Conservation (phyloP, 2,113 vertebrate species). For the Nothobranchius kuhntae region DNA sequence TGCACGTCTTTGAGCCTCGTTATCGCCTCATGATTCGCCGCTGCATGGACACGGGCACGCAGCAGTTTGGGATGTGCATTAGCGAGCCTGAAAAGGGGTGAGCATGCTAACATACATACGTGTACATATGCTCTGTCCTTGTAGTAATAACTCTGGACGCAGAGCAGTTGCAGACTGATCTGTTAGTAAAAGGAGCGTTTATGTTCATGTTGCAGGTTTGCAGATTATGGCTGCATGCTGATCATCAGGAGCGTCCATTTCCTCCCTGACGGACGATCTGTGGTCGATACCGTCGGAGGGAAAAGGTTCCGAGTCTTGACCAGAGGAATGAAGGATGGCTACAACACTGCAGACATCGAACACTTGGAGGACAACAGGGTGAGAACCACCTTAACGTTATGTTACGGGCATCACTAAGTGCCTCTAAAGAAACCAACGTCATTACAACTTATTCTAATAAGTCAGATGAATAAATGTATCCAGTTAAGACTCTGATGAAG, state of each 20-base stretch:
- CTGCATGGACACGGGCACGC: constrained; percentile 94
- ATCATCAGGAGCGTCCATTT: constrained; percentile 94
- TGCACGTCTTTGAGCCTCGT: constrained; percentile 97
- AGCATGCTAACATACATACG: constrained; percentile 14
- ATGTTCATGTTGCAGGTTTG: constrained; percentile 82
- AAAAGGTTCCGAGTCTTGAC: constrained; percentile 89
- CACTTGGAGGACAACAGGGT: constrained; percentile 91
- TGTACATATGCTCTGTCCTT: too few relatives aligned
- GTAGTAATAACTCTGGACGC: too few relatives aligned
- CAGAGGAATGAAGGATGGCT: constrained; percentile 92
- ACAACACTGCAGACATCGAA: constrained; percentile 91
- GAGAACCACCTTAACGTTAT: constrained; percentile 34
- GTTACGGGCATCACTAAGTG: too few relatives aligned
- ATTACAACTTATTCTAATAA: too few relatives aligned
- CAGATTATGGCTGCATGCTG: constrained; percentile 93
- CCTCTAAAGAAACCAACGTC: too few relatives aligned
- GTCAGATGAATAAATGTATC: neutral
- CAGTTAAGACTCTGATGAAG: neutral
- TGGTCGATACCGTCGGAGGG: constrained; percentile 93
- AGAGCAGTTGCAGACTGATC: too few relatives aligned
- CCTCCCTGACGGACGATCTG: constrained; percentile 92
- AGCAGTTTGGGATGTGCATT: constrained; percentile 96
- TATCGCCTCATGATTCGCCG: constrained; percentile 97
- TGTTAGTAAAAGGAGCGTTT: neutral
- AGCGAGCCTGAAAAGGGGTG: constrained; percentile 90